These are phyloP conservation scores for Aythya baeri DNA, from an alignment of 2,113 vertebrate genomes.

Conservation along the genomic window DNA sequence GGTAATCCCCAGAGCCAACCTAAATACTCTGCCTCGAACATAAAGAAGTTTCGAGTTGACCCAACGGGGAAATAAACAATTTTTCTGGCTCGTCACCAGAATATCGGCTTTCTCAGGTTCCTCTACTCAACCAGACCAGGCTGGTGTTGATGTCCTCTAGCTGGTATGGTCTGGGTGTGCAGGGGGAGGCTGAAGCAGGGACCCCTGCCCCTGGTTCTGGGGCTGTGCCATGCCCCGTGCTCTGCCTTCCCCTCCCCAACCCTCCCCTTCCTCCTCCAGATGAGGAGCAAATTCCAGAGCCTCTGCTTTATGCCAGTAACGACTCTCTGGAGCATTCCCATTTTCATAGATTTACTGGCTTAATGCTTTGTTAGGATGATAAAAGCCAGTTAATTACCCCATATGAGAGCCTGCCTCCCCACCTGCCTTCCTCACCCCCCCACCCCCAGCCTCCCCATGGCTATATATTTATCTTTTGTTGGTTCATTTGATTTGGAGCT, in stretches of 20 bases:
- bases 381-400: constrained; percentile 66
- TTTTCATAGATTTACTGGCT: constrained; percentile 41
- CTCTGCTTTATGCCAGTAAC: background rate
- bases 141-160: background rate
- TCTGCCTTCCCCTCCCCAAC: background rate
- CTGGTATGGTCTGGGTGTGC: background rate
- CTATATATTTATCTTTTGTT: constrained; percentile 66
- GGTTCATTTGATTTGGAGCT: constrained; percentile 54
- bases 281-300: background rate
- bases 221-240: background rate
- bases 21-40: background rate
- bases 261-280: background rate
- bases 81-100: background rate
- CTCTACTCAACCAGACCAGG: background rate
- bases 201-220: background rate
- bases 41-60: background rate
- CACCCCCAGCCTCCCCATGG: background rate
- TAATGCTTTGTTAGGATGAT: constrained; percentile 56
- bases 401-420: constrained; percentile 26
- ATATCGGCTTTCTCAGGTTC: background rate
- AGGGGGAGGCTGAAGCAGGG: background rate
- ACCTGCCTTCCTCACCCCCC: constrained; percentile 1
- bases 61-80: fast-evolving
- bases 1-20: background rate
- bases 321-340: constrained; percentile 19